Evolutionary conservation across 2,888 invertebrate genomes (phyloP), one percentile per base, ranked within the genome.

Genomic region (Drosophila nr. perissopoda): DNA sequence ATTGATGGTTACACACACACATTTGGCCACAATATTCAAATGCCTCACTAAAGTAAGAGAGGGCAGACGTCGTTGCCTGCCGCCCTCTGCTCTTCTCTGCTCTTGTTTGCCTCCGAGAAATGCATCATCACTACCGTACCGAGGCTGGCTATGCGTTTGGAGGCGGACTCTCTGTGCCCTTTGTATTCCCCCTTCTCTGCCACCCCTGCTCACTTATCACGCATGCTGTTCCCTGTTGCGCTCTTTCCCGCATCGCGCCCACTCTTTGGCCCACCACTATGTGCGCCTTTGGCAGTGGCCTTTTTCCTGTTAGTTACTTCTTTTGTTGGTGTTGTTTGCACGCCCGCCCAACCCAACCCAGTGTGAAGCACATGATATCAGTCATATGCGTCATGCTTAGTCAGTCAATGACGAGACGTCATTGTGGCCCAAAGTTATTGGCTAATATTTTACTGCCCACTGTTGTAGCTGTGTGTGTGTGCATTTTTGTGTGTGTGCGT

Each of bases 61-160:
- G 21, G 21, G 74, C 70, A 72, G 53, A 42, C 49, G 51, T 64
- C 62, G 38, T 40, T 56, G 60, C 60, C 60, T 61, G 74, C 10
- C 11, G 8, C 8, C 18, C 49, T 18, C 2, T 1, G 38, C 11
- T 27, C 18, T 4, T 4, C 34, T 34, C 18, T 29, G 56, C 67
- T 65, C 65, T 69, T 67, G 76, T 71, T 76, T 85, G 74, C 90
- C 82, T 1, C 70, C 76, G 79, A 81, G 77, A 87, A 89, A 82
- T 88, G 88, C 91, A 90, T 84, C 91, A 89, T 84, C 91, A 84
- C 89, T 89, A 82, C 75, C 27, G 54, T 18, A 34, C n/a, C 36
- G 29, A 48, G 13, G 52, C 34, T 13, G 46, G 57, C 31, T 36
- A 46, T 49, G 29, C 2, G 51, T 53, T 27, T 38, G 57, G 21